Evolutionary conservation across 1,140 invertebrate species (phyloP).

Genomic region (Lordiphosa stackelbergi): DNA sequence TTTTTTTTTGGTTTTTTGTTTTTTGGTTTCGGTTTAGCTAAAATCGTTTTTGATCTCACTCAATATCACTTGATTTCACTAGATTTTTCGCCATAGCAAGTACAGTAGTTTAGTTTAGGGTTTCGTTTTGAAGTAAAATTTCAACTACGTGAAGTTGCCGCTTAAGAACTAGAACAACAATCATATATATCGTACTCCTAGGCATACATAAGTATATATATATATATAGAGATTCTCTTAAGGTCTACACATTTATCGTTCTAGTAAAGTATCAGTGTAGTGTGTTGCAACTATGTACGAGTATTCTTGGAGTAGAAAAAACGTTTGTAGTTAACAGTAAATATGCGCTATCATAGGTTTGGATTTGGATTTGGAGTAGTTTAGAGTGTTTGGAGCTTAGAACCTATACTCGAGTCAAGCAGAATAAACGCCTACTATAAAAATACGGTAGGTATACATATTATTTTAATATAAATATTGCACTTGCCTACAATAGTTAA

Average conservation of each 20-base stretch:
- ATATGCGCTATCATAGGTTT: slow-evolving; percentile 57
- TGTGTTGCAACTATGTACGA: slow-evolving; percentile 53
- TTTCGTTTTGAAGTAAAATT: slow-evolving; percentile 39
- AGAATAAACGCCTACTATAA: slow-evolving; percentile 68
- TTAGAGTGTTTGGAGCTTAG: slow-evolving; percentile 30
- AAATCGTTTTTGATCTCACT: slow-evolving; percentile 77
- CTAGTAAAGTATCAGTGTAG: slow-evolving; percentile 68
- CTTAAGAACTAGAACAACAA: slow-evolving; percentile 69
- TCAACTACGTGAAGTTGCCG: slow-evolving; percentile 57
- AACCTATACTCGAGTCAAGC: slow-evolving; percentile 65
- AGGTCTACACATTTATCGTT: slow-evolving; percentile 48
- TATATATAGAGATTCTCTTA: slow-evolving; percentile 55
- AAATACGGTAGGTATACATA: slow-evolving; percentile 57
- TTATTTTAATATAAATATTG: slow-evolving; percentile 63
- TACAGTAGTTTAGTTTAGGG: slow-evolving; percentile 55
- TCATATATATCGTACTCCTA: slow-evolving; percentile 57
- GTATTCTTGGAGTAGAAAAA: slow-evolving; percentile 58
- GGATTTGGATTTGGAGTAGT: slow-evolving; percentile 42
- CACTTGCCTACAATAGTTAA: slow-evolving; percentile 60
- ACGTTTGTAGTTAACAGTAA: slow-evolving; percentile 66
- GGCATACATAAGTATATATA: slow-evolving; percentile 31
- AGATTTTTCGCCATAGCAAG: slow-evolving; percentile 50
- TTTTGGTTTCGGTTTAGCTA: slow-evolving; percentile 68
- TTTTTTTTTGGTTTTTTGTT: slow-evolving; percentile 26
- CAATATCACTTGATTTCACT: slow-evolving; percentile 76